phyloP scores from a whole-genome alignment of 2,113 vertebrate genomes.

The Argyrosomus japonicus region DNA sequence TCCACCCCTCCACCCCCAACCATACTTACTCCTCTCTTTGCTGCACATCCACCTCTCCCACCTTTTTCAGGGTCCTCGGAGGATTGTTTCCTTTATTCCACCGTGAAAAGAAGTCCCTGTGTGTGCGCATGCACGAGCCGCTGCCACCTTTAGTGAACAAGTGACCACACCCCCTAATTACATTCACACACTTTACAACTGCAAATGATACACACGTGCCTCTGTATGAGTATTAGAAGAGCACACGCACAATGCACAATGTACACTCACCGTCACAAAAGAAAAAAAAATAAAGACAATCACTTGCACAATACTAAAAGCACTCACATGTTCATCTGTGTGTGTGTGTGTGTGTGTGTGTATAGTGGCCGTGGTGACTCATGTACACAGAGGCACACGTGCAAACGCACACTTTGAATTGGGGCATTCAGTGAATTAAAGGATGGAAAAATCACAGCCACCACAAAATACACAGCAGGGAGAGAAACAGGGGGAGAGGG shows the following conservation, averaged over 20 bases:
- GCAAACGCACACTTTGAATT: conserved; percentile 44
- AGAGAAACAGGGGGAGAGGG: not conserved
- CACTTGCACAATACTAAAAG: conserved; percentile 18
- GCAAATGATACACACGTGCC: conserved; percentile 34
- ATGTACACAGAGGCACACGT: conserved; percentile 25
- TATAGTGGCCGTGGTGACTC: not conserved
- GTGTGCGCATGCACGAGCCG: not conserved
- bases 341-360: conserved; percentile 14
- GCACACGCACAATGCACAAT: conserved; percentile 10
- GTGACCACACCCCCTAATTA: conserved; percentile 24
- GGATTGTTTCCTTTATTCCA: conserved; percentile 52
- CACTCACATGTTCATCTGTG: conserved; percentile 4
- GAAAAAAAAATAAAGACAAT: not conserved
- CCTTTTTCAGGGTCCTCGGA: conserved; percentile 48
- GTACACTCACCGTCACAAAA: not conserved
- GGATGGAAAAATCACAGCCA: conserved; percentile 24
- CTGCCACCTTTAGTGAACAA: conserved; percentile 1
- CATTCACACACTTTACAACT: conserved; percentile 30
- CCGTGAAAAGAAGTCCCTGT: conserved; percentile 43
- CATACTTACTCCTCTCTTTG: not conserved
- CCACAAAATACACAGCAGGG: conserved; percentile 21
- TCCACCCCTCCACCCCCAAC: conserved; percentile 44
- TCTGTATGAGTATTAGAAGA: conserved; percentile 9
- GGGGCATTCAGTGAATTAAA: conserved; percentile 43
- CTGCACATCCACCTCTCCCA: conserved; percentile 44